Percentiles rank a stretch among this genome's conserved stretches.
phyloP scores from a whole-genome alignment of 2,113 vertebrate genomes.

The Clarias magur region DNA sequence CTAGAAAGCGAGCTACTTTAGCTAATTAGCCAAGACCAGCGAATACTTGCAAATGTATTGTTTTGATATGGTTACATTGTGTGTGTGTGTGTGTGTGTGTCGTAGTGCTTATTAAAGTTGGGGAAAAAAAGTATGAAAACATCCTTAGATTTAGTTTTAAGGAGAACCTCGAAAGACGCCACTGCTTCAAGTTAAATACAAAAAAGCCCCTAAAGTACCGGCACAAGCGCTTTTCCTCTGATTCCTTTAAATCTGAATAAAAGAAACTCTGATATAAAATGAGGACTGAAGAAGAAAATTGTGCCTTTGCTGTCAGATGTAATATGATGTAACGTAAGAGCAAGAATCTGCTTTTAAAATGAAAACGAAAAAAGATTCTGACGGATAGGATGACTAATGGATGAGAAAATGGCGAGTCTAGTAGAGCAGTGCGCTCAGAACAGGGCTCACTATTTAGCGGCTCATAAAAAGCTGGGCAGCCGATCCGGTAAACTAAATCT shows the following conservation, averaged over 20 bases:
- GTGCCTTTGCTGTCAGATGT: not conserved
- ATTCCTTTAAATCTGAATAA: not conserved
- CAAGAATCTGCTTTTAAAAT: not conserved
- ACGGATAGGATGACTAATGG: not conserved
- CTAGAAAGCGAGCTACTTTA: not conserved
- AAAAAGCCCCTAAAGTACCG: not conserved
- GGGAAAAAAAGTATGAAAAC: not conserved
- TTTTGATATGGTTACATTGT: not conserved
- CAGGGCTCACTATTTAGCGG: not conserved
- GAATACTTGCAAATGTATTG: not conserved
- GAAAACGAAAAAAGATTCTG: not conserved
- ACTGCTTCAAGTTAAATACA: not conserved
- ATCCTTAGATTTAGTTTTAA: not conserved
- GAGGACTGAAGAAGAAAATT: not conserved
- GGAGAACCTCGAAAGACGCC: not conserved
- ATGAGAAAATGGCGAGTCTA: not conserved
- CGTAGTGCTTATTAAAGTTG: no score
- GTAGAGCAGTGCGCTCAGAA: no score
- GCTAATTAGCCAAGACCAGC: not conserved
- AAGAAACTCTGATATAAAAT: not conserved
- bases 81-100: no score
- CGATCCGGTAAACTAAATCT: not conserved
- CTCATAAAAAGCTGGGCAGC: not conserved
- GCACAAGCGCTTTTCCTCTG: not conserved
- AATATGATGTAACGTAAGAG: not conserved